Evolutionary conservation across 2,113 vertebrate species (phyloP).

Genomic region (Sinocyclocheilus anophthalmus): DNA sequence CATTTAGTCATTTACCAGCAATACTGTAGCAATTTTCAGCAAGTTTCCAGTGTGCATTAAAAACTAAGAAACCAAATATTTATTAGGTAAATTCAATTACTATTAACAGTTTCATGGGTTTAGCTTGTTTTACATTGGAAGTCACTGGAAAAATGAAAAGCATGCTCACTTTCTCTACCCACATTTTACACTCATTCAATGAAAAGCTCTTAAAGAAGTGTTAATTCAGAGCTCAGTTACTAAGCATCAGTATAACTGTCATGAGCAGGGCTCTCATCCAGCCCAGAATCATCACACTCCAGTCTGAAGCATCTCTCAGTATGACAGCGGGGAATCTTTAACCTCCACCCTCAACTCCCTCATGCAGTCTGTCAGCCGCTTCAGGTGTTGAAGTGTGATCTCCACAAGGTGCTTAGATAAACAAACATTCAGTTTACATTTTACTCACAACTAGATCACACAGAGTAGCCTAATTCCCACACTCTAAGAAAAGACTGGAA

Average conservation of each 20-base stretch:
- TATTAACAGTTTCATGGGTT: not conserved
- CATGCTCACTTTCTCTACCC: not conserved
- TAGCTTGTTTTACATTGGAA: not conserved
- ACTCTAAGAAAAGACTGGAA: not conserved
- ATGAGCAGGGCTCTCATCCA: slow-evolving; percentile 31
- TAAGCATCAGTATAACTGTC: slow-evolving; percentile 12
- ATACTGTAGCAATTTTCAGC: not conserved
- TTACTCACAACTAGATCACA: not conserved
- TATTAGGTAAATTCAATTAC: not conserved
- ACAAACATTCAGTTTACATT: slow-evolving; percentile 2
- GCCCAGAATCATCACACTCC: slow-evolving; percentile 39
- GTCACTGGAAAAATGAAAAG: not conserved
- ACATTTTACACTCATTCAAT: slow-evolving; percentile 9
- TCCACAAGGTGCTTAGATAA: not conserved
- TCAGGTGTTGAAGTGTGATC: slow-evolving; percentile 32
- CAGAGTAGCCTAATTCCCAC: not conserved
- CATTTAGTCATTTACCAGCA: not conserved
- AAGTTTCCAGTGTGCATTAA: not conserved
- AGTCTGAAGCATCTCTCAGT: slow-evolving; percentile 40
- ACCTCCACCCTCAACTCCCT: slow-evolving; percentile 20
- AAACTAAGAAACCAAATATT: not conserved
- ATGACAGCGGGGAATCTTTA: slow-evolving; percentile 39
- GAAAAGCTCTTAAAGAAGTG: slow-evolving; percentile 27
- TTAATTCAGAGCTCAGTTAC: slow-evolving; percentile 18
- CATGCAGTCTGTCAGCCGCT: slow-evolving; percentile 12